Percentiles rank a stretch among this genome's conserved stretches.
phyloP scores from a whole-genome alignment of 2,888 invertebrate species.

The Eupithecia centaureata region DNA sequence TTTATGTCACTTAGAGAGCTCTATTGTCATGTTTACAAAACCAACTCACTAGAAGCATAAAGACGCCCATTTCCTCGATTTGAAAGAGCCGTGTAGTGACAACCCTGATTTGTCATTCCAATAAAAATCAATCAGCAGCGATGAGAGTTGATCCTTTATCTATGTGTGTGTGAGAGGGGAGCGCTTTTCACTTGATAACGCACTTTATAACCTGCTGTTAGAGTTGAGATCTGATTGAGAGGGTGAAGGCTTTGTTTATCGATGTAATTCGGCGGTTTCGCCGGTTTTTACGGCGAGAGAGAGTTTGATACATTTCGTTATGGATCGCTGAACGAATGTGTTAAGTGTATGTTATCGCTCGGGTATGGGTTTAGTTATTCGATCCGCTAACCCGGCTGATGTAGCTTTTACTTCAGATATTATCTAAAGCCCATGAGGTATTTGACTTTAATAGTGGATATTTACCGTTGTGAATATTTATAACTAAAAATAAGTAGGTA shows the following conservation, averaged over 20 bases:
- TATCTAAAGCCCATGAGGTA: not conserved
- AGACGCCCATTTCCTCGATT: not conserved
- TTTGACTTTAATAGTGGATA: not conserved
- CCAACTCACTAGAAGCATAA: not conserved
- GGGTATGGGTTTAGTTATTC: not conserved
- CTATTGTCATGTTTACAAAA: slow-evolving; percentile 3
- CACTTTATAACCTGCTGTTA: slow-evolving; percentile 13
- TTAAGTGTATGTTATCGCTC: not conserved
- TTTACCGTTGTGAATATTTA: no score
- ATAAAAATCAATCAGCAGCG: slow-evolving; percentile 79
- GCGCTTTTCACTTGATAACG: slow-evolving; percentile 3
- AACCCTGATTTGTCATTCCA: slow-evolving; percentile 68
- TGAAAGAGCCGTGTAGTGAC: slow-evolving; percentile 29
- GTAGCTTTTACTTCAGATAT: not conserved
- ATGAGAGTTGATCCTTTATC: slow-evolving; percentile 59
- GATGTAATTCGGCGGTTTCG: slow-evolving; percentile 35
- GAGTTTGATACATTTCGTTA: slow-evolving; percentile 32
- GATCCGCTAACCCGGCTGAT: not conserved
- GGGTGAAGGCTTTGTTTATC: slow-evolving; percentile 27
- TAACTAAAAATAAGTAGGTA: no score
- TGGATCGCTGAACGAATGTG: slow-evolving; percentile 20
- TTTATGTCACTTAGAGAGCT: not conserved
- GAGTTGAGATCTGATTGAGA: slow-evolving; percentile 16
- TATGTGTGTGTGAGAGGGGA: slow-evolving; percentile 48
- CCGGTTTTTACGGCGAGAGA: slow-evolving; percentile 26